A percentile compares a stretch with the other conserved stretches of the same genome.
Evolutionary conservation across 2,797 vertebrate genomes (phyloP).

Genomic region (Busarellus nigricollis): DNA sequence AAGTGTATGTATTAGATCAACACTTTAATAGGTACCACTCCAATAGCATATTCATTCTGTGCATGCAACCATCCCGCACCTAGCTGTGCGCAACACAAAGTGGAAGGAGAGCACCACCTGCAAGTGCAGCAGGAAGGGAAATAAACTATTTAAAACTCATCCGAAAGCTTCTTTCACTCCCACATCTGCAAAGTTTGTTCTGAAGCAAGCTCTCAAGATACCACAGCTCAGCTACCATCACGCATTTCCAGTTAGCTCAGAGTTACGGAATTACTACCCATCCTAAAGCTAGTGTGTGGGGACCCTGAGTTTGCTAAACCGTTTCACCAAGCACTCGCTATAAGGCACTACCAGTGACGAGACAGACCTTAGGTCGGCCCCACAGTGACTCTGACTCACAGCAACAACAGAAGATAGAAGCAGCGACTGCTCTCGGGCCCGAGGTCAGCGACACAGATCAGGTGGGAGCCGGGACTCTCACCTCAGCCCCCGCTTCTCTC

Average conservation of each 20-base stretch:
- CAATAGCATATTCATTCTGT: background rate
- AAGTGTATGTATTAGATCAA: background rate
- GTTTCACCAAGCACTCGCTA: background rate
- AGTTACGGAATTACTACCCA: background rate
- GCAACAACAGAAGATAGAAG: background rate
- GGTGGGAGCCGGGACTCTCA: background rate
- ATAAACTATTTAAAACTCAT: background rate
- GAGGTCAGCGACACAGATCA: background rate
- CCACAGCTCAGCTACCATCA: background rate
- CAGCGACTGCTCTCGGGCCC: background rate
- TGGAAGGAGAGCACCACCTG: rapidly evolving
- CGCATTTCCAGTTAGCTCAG: rapidly evolving
- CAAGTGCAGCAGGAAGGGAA: too few species aligned
- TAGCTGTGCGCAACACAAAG: background rate
- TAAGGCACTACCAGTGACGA: rapidly evolving
- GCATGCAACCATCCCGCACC: background rate
- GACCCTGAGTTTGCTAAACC: too few species aligned
- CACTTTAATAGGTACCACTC: rapidly evolving
- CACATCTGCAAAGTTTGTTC: background rate
- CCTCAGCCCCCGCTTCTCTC: background rate
- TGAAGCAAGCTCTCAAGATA: background rate
- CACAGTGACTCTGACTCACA: background rate
- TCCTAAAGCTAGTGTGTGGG: rapidly evolving
- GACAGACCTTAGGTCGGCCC: rapidly evolving
- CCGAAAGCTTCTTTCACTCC: background rate